A percentile compares a stretch with the other conserved stretches of the same genome.
Conservation (phyloP, 64 coral and sea anemone species). For the Stylophora pistillata region DNA sequence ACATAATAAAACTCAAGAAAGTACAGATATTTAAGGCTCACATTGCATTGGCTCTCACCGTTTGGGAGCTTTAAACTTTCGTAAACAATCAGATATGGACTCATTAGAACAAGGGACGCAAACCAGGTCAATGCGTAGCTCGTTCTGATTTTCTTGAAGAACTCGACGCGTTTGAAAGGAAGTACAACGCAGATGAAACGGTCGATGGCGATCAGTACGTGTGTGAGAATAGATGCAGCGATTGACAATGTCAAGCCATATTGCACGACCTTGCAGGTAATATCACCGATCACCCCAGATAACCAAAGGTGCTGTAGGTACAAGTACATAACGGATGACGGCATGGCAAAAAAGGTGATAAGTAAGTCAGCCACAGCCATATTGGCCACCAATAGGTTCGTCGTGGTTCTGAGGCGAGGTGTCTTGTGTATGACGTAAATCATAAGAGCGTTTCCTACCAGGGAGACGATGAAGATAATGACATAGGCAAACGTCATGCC, state of each 20-base stretch:
- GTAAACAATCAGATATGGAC: constrained; percentile 49
- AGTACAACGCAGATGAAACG: constrained; percentile 39
- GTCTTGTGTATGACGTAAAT: constrained; percentile 27
- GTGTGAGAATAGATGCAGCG: constrained; percentile 38
- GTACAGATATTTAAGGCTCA: background rate
- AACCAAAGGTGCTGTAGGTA: constrained; percentile 32
- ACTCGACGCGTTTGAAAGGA: constrained; percentile 21
- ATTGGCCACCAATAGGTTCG: constrained; percentile 48
- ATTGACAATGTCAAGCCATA: constrained; percentile 38
- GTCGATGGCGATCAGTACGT: constrained; percentile 35
- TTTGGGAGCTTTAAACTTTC: background rate
- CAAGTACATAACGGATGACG: constrained; percentile 6
- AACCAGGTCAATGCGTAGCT: constrained; percentile 54
- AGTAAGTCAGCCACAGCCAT: constrained; percentile 53
- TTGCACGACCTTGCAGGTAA: constrained; percentile 35
- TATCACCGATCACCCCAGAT: constrained; percentile 19
- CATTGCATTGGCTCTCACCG: constrained; percentile 26
- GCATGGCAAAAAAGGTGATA: constrained; percentile 41
- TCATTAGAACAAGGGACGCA: constrained; percentile 18
- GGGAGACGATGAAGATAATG: constrained; percentile 2
- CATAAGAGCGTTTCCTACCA: background rate
- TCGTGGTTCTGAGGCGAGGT: background rate
- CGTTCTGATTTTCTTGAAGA: constrained; percentile 33
- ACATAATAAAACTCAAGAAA: constrained; percentile 44
- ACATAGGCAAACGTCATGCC: constrained; percentile 20